phyloP scores from a whole-genome alignment of 2,113 vertebrate species.

The Microtus oregoni region DNA sequence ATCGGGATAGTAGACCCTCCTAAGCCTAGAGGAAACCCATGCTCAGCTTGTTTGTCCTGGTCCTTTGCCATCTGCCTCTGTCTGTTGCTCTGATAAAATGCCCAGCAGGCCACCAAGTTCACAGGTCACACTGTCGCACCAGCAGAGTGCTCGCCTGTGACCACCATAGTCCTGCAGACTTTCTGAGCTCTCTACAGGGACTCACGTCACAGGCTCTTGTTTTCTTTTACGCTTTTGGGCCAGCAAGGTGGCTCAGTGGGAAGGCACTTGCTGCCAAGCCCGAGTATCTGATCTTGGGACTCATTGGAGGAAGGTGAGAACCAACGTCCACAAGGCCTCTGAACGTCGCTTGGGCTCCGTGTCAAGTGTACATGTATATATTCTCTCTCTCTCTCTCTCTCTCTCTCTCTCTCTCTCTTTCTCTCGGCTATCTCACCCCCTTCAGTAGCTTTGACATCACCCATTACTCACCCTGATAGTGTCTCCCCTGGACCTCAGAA shows the following conservation, averaged over 20 bases:
- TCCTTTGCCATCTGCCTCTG: background rate
- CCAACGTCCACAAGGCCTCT: background rate
- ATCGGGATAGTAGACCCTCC: background rate
- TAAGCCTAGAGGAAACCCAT: background rate
- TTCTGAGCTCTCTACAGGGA: background rate
- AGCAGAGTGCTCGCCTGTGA: background rate
- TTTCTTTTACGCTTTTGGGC: background rate
- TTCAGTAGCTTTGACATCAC: background rate
- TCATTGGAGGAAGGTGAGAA: background rate
- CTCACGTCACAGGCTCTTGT: background rate
- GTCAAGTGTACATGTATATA: background rate
- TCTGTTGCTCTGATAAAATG: background rate
- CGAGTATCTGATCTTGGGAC: background rate
- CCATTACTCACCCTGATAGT: background rate
- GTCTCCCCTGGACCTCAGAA: background rate
- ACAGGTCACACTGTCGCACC: background rate
- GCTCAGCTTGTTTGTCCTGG: accelerated
- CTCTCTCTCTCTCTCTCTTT: too few species aligned
- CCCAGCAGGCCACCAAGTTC: background rate
- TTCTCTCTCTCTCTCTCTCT: too few species aligned
- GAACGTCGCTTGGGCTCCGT: background rate
- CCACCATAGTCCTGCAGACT: background rate
- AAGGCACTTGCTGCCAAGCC: background rate
- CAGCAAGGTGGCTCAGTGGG: background rate
- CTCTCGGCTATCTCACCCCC: background rate